Evolutionary conservation across 2,113 vertebrate genomes (phyloP).

Genomic region (Butorides virescens): DNA sequence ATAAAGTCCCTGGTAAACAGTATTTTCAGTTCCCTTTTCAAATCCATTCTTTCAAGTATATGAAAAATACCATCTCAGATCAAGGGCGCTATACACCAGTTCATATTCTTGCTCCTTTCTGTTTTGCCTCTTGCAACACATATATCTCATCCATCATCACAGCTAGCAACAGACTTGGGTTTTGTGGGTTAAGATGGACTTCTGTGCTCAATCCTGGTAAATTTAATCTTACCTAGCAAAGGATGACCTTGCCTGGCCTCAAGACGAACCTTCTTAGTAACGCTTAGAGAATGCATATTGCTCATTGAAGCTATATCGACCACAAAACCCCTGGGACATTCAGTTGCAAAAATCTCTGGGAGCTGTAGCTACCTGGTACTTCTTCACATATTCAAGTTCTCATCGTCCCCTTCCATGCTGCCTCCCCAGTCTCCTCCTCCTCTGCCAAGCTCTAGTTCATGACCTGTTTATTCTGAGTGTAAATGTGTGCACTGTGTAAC

Average conservation of each 20-base stretch:
- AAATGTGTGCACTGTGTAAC: conserved; percentile 23
- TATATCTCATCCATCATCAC: not conserved
- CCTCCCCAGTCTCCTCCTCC: not conserved
- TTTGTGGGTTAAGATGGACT: not conserved
- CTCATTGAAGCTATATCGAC: not conserved
- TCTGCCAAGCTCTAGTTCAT: not conserved
- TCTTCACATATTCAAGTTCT: not conserved
- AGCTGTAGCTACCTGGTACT: not conserved
- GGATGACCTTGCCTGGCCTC: not conserved
- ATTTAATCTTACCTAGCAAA: not conserved
- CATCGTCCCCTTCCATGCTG: not conserved
- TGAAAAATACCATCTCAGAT: not conserved
- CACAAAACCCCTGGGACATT: not conserved
- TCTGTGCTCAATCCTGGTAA: not conserved
- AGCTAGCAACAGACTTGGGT: not conserved
- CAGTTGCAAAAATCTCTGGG: not conserved
- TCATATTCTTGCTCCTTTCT: not conserved
- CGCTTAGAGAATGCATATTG: not conserved
- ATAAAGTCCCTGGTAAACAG: not conserved
- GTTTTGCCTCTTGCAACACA: not conserved
- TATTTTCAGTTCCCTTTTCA: not conserved
- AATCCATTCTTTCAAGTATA: not conserved
- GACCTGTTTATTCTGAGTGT: conserved; percentile 16
- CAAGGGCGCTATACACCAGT: not conserved
- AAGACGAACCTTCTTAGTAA: not conserved